Conservation (phyloP, 2,113 vertebrate genomes). For the Ailurus styani region DNA sequence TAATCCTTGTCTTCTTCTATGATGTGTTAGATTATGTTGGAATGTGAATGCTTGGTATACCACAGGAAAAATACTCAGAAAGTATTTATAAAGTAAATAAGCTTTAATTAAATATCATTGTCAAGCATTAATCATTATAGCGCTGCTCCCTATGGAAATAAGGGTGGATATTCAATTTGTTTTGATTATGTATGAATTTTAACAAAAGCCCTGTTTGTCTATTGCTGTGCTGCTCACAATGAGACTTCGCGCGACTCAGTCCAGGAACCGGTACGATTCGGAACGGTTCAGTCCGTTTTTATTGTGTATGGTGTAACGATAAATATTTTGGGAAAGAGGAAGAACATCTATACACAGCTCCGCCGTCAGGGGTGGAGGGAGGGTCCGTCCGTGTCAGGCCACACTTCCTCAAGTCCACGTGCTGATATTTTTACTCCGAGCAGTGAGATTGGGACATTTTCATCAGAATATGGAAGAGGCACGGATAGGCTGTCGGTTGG, state of each 20-base stretch:
- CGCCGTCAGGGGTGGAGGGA: neutral
- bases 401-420: accelerated
- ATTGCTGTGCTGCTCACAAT: conserved; percentile 32
- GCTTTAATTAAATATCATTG: conserved; percentile 87
- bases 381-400: too few relatives aligned
- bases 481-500: neutral
- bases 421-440: neutral
- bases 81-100: conserved; percentile 84
- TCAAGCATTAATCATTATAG: conserved; percentile 84
- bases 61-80: conserved; percentile 68
- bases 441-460: neutral
- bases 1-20: conserved; percentile 55
- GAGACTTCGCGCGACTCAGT: neutral
- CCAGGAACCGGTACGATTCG: conserved; percentile 47
- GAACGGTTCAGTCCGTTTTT: conserved; percentile 37
- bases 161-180: conserved; percentile 83
- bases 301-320: neutral
- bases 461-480: neutral
- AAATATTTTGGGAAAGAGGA: conserved; percentile 58
- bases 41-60: conserved; percentile 67
- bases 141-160: conserved; percentile 81
- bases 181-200: conserved; percentile 82
- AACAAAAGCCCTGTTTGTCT: conserved; percentile 64
- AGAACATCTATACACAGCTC: neutral
- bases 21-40: conserved; percentile 63